These are phyloP conservation scores for Leptinotarsa lineolata DNA, from an alignment of 1,140 invertebrate genomes.

Conservation along the genomic window DNA sequence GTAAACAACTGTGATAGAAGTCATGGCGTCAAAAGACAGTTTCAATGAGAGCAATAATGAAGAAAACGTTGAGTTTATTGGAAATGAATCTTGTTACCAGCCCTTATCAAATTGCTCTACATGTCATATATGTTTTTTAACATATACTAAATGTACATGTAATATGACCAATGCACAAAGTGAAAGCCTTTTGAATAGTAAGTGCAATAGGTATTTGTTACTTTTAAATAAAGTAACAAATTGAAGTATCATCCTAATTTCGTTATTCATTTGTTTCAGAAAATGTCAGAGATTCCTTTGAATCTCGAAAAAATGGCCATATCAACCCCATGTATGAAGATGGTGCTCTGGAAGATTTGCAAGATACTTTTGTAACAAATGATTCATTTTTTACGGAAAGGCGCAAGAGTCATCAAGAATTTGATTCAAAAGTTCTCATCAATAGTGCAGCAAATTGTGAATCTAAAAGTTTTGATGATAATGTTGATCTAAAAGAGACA, in stretches of 20 bases:
- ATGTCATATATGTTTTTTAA: constrained; percentile 34
- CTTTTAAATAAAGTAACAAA: background rate
- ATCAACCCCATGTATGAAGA: constrained; percentile 19
- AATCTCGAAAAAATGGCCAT: constrained; percentile 27
- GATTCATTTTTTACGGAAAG: constrained; percentile 20
- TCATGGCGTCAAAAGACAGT: constrained; percentile 46
- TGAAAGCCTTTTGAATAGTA: constrained; percentile 35
- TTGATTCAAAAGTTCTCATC: background rate
- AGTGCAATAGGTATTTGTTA: constrained; percentile 19
- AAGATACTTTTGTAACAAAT: constrained; percentile 14
- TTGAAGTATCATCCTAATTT: background rate
- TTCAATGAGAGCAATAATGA: constrained; percentile 35
- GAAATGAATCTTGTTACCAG: constrained; percentile 28
- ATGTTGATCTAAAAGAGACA: constrained; percentile 22
- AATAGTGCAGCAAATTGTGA: background rate
- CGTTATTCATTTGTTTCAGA: constrained; percentile 26
- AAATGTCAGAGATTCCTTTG: constrained; percentile 14
- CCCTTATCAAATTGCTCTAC: constrained; percentile 17
- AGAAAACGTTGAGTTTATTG: constrained; percentile 41
- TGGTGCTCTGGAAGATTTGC: constrained; percentile 15
- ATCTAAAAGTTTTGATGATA: background rate
- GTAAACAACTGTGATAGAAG: constrained; percentile 37
- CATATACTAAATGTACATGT: constrained; percentile 37
- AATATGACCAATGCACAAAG: constrained; percentile 29
- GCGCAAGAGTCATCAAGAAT: background rate